These are phyloP conservation scores for Synanthedon myopaeformis DNA, from an alignment of 2,888 invertebrate species.

Conservation along the genomic window DNA sequence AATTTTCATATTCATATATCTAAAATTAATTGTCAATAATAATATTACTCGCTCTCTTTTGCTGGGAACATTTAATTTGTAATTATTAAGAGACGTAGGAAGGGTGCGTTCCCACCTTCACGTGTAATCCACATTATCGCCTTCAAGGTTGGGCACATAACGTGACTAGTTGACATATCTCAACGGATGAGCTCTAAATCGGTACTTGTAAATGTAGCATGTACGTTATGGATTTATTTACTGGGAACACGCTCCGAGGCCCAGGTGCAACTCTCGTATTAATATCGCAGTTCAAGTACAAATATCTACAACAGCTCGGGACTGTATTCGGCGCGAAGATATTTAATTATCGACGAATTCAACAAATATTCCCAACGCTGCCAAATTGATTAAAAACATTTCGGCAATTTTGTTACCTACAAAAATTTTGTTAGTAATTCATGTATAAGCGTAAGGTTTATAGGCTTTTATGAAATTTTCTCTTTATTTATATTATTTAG, in stretches of 20 bases:
- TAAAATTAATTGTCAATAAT: too few relatives aligned
- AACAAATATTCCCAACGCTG: neutral
- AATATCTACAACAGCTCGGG: slow-evolving; percentile 19
- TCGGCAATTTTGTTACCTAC: too few relatives aligned
- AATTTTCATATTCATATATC: too few relatives aligned
- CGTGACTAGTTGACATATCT: slow-evolving; percentile 33
- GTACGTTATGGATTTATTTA: slow-evolving; percentile 24
- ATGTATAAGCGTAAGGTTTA: too few relatives aligned
- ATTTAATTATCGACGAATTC: slow-evolving; percentile 1
- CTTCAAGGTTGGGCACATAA: slow-evolving; percentile 20
- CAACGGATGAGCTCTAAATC: slow-evolving; percentile 12
- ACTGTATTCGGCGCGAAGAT: slow-evolving; percentile 14
- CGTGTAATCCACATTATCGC: slow-evolving; percentile 20
- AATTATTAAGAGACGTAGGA: neutral
- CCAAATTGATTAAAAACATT: too few relatives aligned
- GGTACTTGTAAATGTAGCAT: slow-evolving; percentile 14
- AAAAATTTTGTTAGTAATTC: too few relatives aligned
- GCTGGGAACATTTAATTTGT: too few relatives aligned
- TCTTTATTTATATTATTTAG: too few relatives aligned
- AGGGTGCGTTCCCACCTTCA: neutral
- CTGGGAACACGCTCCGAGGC: slow-evolving; percentile 18
- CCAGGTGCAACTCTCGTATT: slow-evolving; percentile 33
- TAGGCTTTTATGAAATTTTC: too few relatives aligned
- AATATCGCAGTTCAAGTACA: slow-evolving; percentile 32
- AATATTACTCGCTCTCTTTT: too few relatives aligned